Base-by-base conservation (phyloP, 2,888 invertebrate species). In the Elgonia sp. region DNA sequence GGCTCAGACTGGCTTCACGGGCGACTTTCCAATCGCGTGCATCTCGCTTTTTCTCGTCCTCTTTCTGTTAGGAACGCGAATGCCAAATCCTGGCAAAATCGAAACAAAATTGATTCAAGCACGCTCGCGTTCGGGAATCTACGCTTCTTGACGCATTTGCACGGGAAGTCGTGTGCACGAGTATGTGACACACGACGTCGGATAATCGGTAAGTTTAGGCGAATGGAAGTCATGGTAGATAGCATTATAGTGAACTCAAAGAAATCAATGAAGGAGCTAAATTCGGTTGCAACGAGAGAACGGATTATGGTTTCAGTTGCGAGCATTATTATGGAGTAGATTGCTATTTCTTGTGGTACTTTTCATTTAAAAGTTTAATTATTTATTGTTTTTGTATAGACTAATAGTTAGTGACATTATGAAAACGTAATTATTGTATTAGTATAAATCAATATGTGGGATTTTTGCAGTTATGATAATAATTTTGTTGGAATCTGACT, bases 81-180 rank as follows among this genome's bases (percentile, higher is more conserved):
- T 50, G 67, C 73, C 67, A 83, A 89, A 89, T 89, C 86, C 82
- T 84, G 46, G 63, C 84, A 86, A 89, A 89, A 89, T 89, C 86
- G 89, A 89, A 89, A 89, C 84, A 84, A 79, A 88, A 89, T 87
- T 86, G 87, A 88, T 84, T 86, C 62, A 53, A 79, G 60, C 81
- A 21, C 79, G 73, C 63, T 67, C 79, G 60, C 65, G 77, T 57
- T 55, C 70, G 40, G 60, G 55, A 57, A 76, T 70, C 46, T 40
- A 67, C 76, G 65, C 72, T 84, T 57, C 84, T 77, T 76, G 76
- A 72, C 77, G 65, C 85, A 57, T 86, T 85, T 70, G 70, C 76
- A 73, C 80, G 72, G 18, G 20, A 70, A 80, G 63, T 79, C 79
- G 50, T n/a, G 57, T 55, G 53, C n/a, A 18, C 42, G 53, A 60